phyloP scores from a whole-genome alignment of 2,797 vertebrate species.

The Lacerta viridis region DNA sequence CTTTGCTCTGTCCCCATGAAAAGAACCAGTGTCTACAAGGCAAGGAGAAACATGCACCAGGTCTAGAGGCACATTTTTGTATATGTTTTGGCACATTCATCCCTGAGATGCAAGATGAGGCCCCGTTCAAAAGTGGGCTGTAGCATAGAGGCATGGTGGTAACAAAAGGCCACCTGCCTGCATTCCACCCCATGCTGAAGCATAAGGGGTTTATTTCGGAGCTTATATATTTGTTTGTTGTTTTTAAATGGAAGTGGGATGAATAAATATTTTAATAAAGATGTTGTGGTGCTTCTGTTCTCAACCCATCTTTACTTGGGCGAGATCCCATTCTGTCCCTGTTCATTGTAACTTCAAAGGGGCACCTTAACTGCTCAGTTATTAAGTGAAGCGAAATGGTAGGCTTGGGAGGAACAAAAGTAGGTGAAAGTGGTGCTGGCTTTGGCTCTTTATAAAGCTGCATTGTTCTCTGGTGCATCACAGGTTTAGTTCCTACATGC shows the following conservation, averaged over 20 bases:
- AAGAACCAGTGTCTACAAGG: neutral
- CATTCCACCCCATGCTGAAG: neutral
- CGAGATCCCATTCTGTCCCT: constrained; percentile 6
- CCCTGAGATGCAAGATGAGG: neutral
- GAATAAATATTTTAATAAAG: neutral
- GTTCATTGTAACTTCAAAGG: constrained; percentile 45
- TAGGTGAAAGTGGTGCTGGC: constrained; percentile 27
- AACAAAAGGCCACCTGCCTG: neutral
- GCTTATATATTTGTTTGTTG: neutral
- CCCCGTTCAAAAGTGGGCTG: neutral
- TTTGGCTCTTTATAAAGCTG: constrained; percentile 41
- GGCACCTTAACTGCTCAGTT: constrained; percentile 48
- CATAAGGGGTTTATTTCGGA: neutral
- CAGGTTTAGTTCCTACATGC: constrained; percentile 38
- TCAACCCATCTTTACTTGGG: neutral
- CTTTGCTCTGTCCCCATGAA: neutral
- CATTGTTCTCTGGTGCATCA: constrained; percentile 53
- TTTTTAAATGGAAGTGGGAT: neutral
- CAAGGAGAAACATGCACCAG: neutral
- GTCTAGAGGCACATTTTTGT: neutral
- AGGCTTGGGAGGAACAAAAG: neutral
- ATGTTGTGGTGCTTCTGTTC: neutral
- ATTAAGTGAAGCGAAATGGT: constrained; percentile 16
- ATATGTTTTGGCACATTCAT: neutral
- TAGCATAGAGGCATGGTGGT: no score